Conservation (phyloP, 2,113 vertebrate genomes). For the Oryzias woworae region DNA sequence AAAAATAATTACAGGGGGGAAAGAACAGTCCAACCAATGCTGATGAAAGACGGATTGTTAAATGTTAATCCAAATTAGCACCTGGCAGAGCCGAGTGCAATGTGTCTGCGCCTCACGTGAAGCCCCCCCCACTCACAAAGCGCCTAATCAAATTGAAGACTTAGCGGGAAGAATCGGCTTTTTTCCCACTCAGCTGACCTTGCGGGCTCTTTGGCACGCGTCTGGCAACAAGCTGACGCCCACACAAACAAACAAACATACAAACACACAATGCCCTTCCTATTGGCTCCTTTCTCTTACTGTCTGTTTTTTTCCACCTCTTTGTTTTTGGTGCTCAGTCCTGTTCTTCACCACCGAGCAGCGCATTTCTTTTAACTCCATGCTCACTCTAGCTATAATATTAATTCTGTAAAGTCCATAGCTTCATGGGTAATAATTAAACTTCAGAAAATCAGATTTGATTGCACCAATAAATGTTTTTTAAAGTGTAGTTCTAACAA, state of each 20-base stretch:
- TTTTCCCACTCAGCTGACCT: constrained; percentile 42
- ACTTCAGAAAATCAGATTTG: no score
- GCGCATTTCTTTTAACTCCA: constrained; percentile 14
- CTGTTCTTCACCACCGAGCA: constrained; percentile 15
- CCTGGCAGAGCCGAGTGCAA: constrained; percentile 51
- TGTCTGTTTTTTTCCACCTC: constrained; percentile 17
- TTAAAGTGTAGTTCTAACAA: no score
- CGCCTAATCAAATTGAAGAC: constrained; percentile 67
- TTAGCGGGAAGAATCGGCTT: constrained; percentile 68
- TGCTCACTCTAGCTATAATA: background rate
- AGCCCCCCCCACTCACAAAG: constrained; percentile 39
- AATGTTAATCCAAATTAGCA: constrained; percentile 46
- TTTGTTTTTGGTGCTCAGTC: constrained; percentile 23
- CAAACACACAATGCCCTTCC: constrained; percentile 24
- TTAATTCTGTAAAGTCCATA: no score
- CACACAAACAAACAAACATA: constrained; percentile 24
- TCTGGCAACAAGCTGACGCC: constrained; percentile 36
- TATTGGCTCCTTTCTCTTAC: background rate
- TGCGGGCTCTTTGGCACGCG: constrained; percentile 20
- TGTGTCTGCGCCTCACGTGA: constrained; percentile 66
- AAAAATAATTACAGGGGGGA: background rate
- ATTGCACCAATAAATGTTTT: no score
- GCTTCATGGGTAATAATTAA: no score
- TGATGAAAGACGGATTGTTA: constrained; percentile 26
- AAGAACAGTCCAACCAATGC: constrained; percentile 3